Base-by-base conservation (phyloP, 2,888 invertebrate genomes). In the Gymnocheta viridis region DNA sequence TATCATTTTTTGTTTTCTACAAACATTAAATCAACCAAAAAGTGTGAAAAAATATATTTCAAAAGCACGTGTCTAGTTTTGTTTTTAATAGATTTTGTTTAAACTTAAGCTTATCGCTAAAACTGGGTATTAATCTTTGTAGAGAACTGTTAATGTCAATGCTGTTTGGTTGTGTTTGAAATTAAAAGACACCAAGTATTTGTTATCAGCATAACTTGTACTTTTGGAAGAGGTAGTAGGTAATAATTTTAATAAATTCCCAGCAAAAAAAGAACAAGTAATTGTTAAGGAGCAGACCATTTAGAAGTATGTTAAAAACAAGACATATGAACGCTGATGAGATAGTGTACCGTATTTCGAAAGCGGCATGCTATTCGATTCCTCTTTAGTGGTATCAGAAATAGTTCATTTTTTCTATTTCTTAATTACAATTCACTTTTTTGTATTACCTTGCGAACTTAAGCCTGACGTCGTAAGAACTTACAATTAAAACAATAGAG, bases 181-280 rank as follows among this genome's bases (percentile, higher is more conserved):
- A 14, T 14, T 19, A 14, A 0, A 64, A 77, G 3, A 51, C n/a
- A 35, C 4, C 35, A 17, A 72, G 44, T 19, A 10, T 35, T 38
- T 54, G 27, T 83, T 83, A 83, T 83, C 80, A 80, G 74, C 12
- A 32, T 12, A 64, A 22, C 38, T 74, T 38, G 22, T 49, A 22
- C 14, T 41, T 67, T 70, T 17, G 14, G 27, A 69, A 79, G 69
- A 62, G 51, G 56, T 78, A 58, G 12, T 35, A 38, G 27, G 14
- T 29, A 38, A 19, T 9, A 17, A 2, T 49, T 22, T 19, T 6
- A 12, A 49, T 22, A 24, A 41, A 44, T 47, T 4, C 47, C 47
- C 47, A 47, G 19, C 47, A 19, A 17, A 47, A 12, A 41, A 41
- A 5, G 4, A 12, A 12, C 4, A 12, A 41, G 14, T 4, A 41